These are phyloP conservation scores for Colistium nudipinnis DNA, from an alignment of 2,113 vertebrate species.

Conservation along the genomic window DNA sequence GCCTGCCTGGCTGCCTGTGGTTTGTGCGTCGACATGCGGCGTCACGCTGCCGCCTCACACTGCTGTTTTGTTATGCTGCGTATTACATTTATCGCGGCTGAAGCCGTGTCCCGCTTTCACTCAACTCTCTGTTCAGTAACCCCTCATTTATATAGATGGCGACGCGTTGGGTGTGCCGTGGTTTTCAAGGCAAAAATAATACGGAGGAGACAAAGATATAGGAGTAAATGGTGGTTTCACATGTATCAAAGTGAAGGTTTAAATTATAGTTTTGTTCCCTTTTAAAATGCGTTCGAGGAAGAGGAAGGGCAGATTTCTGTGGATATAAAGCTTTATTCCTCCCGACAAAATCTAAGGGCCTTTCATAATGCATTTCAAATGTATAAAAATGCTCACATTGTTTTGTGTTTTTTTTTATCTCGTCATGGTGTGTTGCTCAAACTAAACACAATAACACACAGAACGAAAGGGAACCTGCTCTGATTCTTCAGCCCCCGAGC, in stretches of 20 bases:
- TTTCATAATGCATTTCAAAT: neutral
- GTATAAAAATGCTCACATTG: too few relatives aligned
- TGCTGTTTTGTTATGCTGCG: conserved; percentile 21
- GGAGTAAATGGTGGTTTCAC: conserved; percentile 11
- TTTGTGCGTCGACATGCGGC: conserved; percentile 2
- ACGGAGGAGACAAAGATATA: conserved; percentile 18
- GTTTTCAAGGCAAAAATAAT: conserved; percentile 26
- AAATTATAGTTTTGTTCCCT: conserved; percentile 13
- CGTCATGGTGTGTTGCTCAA: neutral
- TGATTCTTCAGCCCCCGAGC: neutral
- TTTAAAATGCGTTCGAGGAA: conserved; percentile 4
- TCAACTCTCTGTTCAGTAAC: conserved; percentile 12
- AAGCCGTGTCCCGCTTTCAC: conserved; percentile 18
- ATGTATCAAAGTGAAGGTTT: conserved; percentile 27
- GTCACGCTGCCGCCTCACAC: conserved; percentile 22
- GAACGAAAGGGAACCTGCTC: neutral
- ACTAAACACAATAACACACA: too few relatives aligned
- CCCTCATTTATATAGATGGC: conserved; percentile 33
- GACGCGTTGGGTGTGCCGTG: conserved; percentile 17
- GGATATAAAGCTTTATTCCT: neutral
- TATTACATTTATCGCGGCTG: conserved; percentile 14
- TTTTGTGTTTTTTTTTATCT: neutral
- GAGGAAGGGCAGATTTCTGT: neutral
- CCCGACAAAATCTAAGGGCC: neutral
- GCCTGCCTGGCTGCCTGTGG: conserved; percentile 21